Evolutionary conservation across 2,113 vertebrate genomes (phyloP).

Genomic region (Oryzias javanicus): DNA sequence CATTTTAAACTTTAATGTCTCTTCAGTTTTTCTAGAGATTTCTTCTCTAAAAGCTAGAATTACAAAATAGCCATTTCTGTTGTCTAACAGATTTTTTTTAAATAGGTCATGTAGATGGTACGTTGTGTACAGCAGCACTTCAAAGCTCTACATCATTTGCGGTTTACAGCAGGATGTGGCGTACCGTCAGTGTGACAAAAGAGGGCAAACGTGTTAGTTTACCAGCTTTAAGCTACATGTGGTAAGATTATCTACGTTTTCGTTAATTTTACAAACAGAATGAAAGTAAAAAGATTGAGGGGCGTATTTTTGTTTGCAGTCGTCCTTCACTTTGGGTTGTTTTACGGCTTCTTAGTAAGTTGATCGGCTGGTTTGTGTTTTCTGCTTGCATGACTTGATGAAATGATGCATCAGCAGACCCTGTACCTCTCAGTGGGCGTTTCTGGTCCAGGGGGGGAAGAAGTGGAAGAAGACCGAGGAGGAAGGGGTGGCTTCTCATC

Average conservation of each 20-base stretch:
- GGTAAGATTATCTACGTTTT: too few species aligned
- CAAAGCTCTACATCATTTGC: constrained; percentile 20
- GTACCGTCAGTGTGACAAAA: constrained; percentile 13
- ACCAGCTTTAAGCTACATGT: too few species aligned
- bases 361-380: not conserved
- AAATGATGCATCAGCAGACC: not conserved
- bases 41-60: too few species aligned
- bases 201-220: not conserved
- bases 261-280: too few species aligned
- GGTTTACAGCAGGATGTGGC: constrained; percentile 63
- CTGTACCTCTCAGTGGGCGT: constrained; percentile 82
- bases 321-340: not conserved
- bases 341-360: not conserved
- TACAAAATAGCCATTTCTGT: too few species aligned
- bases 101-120: too few species aligned
- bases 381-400: not conserved
- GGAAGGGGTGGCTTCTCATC: constrained; percentile 93
- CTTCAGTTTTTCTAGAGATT: too few species aligned
- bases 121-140: not conserved
- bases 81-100: too few species aligned
- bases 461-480: constrained; percentile 87
- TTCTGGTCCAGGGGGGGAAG: constrained; percentile 77
- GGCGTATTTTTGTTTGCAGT: not conserved
- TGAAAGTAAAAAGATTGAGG: not conserved
- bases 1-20: not conserved